A percentile compares a stretch with the other conserved stretches of the same genome.
Conservation (phyloP, 1,140 invertebrate genomes). For the Hesperophylax magnus region DNA sequence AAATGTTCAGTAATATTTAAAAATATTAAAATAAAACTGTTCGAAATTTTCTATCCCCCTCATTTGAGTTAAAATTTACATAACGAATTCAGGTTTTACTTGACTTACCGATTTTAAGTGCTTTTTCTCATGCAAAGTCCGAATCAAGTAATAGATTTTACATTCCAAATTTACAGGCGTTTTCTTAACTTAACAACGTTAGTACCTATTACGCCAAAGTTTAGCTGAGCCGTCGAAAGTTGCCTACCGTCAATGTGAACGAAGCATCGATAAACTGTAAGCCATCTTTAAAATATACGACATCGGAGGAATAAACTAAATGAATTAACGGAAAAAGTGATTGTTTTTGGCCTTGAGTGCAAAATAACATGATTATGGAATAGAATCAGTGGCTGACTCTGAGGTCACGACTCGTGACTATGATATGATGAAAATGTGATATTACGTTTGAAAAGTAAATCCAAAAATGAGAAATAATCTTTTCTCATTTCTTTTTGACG, state of each 20-base stretch:
- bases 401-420: not conserved
- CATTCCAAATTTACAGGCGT: constrained; percentile 46
- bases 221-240: not conserved
- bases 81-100: constrained; percentile 51
- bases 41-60: constrained; percentile 15
- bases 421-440: constrained; percentile 5
- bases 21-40: constrained; percentile 6
- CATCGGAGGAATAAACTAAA: no score
- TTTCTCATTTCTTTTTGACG: constrained; percentile 29
- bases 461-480: constrained; percentile 41
- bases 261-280: no score
- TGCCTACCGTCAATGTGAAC: no score
- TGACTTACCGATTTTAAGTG: constrained; percentile 49
- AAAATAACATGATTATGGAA: no score
- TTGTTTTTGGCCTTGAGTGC: no score
- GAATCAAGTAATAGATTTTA: constrained; percentile 46
- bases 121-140: constrained; percentile 54
- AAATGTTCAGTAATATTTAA: constrained; percentile 10
- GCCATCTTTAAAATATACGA: no score
- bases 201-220: constrained; percentile 1
- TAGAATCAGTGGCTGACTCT: not conserved
- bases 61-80: constrained; percentile 36
- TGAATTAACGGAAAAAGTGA: no score
- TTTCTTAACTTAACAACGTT: constrained; percentile 25
- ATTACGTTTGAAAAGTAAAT: constrained; percentile 30